A percentile compares a stretch with the other conserved stretches of the same genome.
These are phyloP conservation scores for Urophycis tenuis DNA, from an alignment of 2,797 vertebrate genomes.

Conservation along the genomic window DNA sequence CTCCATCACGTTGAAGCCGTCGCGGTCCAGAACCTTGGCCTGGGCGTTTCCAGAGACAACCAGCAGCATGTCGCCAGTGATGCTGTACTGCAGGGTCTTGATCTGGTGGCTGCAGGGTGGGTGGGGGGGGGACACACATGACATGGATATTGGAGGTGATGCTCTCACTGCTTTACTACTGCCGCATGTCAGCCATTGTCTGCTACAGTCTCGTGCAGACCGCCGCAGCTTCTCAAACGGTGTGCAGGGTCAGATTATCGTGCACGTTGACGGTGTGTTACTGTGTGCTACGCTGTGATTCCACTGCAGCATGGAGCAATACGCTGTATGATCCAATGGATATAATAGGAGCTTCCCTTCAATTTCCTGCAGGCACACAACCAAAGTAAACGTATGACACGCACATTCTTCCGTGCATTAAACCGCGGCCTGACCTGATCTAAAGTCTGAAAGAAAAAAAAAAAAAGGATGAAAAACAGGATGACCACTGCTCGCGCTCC, in stretches of 20 bases:
- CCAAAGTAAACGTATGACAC: background rate
- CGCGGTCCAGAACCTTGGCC: constrained; percentile 94
- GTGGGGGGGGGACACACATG: background rate
- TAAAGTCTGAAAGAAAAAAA: too few relatives aligned
- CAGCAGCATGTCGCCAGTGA: constrained; percentile 91
- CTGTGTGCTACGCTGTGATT: background rate
- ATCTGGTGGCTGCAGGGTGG: constrained; percentile 64
- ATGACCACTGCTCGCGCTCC: background rate
- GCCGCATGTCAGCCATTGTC: background rate
- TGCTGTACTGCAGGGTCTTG: constrained; percentile 88
- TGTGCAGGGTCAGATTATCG: background rate
- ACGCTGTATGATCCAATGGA: background rate
- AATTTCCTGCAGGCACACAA: background rate
- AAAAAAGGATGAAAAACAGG: too few relatives aligned
- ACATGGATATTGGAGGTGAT: background rate
- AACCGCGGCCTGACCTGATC: too few relatives aligned
- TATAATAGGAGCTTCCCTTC: background rate
- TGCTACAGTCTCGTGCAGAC: background rate
- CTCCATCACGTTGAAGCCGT: constrained; percentile 96
- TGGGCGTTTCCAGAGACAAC: constrained; percentile 93
- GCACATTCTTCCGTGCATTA: background rate
- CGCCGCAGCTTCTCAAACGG: background rate
- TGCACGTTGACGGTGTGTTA: background rate
- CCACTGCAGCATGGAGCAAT: background rate
- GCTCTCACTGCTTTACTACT: background rate